Conservation (phyloP, 2,113 vertebrate genomes). For the Platycercus adscitus region DNA sequence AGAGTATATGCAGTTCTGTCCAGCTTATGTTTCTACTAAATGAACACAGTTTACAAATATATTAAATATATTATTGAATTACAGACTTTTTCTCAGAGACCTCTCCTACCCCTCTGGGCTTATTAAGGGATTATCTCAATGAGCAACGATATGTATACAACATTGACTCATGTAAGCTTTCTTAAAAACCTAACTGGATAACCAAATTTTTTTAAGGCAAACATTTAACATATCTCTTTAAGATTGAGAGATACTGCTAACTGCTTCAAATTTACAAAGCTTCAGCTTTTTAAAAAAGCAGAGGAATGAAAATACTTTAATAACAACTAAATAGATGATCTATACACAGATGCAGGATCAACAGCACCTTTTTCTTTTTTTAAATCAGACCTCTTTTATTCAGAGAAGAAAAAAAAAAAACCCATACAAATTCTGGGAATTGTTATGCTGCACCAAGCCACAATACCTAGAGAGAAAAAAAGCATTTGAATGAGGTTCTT, state of each 20-base stretch:
- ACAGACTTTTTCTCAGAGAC: neutral
- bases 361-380: accelerated
- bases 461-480: neutral
- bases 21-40: neutral
- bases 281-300: neutral
- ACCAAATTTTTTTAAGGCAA: neutral
- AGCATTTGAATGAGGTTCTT: neutral
- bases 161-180: neutral
- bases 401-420: neutral
- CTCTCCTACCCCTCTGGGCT: neutral
- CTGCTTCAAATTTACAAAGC: neutral
- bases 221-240: neutral
- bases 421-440: neutral
- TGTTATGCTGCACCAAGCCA: neutral
- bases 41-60: neutral
- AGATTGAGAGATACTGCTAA: neutral
- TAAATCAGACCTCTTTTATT: neutral
- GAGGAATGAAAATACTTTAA: neutral
- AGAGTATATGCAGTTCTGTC: neutral
- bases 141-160: neutral
- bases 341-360: neutral
- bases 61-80: neutral
- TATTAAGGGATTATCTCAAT: neutral
- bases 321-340: neutral
- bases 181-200: neutral